Conservation (phyloP, 2,113 vertebrate species). For the Mustelus asterias region DNA sequence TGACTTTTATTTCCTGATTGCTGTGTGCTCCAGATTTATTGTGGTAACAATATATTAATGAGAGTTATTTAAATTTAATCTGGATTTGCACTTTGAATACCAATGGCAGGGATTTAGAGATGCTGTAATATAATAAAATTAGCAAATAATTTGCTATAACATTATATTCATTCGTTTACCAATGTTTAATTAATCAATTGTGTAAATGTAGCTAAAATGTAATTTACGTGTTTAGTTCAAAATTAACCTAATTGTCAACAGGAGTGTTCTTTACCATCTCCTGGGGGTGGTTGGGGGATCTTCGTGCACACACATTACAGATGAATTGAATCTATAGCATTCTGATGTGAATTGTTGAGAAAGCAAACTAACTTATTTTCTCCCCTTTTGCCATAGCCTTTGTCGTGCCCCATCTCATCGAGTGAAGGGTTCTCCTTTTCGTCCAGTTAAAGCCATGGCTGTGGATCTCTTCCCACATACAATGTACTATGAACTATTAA, state of each 20-base stretch:
- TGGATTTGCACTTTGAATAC: neutral
- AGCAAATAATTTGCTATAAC: neutral
- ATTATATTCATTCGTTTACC: neutral
- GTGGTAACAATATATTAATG: neutral
- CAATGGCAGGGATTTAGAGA: neutral
- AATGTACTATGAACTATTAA: constrained; percentile 78
- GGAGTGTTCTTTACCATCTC: neutral
- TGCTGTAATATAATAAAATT: neutral
- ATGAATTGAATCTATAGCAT: neutral
- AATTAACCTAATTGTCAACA: neutral
- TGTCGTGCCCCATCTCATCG: constrained; percentile 89
- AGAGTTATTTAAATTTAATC: neutral
- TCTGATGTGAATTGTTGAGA: neutral
- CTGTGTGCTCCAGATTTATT: neutral
- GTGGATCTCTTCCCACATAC: constrained; percentile 97
- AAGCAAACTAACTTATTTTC: neutral
- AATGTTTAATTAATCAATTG: neutral
- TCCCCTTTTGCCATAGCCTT: constrained; percentile 51
- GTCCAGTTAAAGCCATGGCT: constrained; percentile 70
- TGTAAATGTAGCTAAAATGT: neutral
- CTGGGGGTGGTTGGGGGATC: neutral
- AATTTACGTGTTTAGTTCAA: neutral
- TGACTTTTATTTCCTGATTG: neutral
- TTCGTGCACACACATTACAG: neutral
- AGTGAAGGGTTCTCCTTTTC: constrained; percentile 77